Percentiles rank a stretch among this genome's conserved stretches.
phyloP scores from a whole-genome alignment of 2,797 vertebrate genomes.

The Lateolabrax maculatus region DNA sequence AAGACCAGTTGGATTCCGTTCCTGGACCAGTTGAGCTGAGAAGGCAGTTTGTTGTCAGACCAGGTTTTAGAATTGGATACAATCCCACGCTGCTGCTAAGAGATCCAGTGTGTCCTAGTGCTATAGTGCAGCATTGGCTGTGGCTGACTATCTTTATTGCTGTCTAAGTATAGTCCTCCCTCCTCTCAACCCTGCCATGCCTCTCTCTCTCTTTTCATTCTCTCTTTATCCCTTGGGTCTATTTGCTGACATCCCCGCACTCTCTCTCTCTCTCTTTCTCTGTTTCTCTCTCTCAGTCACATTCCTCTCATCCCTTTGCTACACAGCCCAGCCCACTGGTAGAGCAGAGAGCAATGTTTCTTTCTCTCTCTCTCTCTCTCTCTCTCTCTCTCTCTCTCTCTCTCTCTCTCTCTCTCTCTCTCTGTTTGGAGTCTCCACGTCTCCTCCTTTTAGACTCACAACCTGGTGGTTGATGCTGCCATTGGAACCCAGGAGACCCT shows the following conservation, averaged over 20 bases:
- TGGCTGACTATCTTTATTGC: slow-evolving; percentile 59
- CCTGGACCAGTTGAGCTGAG: slow-evolving; percentile 14
- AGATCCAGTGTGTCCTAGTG: slow-evolving; percentile 38
- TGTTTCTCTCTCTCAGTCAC: slow-evolving; percentile 51
- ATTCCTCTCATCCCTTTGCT: slow-evolving; percentile 64
- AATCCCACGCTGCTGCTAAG: slow-evolving; percentile 40
- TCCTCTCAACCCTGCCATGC: slow-evolving; percentile 51
- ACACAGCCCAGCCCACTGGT: slow-evolving; percentile 51
- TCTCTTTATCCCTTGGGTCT: slow-evolving; percentile 54
- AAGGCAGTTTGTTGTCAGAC: slow-evolving; percentile 30
- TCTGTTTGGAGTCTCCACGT: slow-evolving; percentile 54
- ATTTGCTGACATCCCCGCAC: slow-evolving; percentile 65
- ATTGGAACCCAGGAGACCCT: slow-evolving; percentile 34
- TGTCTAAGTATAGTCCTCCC: slow-evolving; percentile 67
- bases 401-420: slow-evolving; percentile 36
- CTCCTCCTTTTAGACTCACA: slow-evolving; percentile 78
- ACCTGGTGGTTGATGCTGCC: slow-evolving; percentile 55
- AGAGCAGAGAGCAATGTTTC: slow-evolving; percentile 53
- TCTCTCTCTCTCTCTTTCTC: slow-evolving; percentile 52
- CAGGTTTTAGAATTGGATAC: slow-evolving; percentile 11
- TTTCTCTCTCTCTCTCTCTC: slow-evolving; percentile 36
- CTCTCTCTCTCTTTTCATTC: slow-evolving; percentile 33
- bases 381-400: neutral
- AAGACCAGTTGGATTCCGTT: neutral
- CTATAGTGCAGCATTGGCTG: slow-evolving; percentile 41